Evolutionary conservation across 2,888 invertebrate genomes (phyloP).

Genomic region (Lasioglossum zephyrum): DNA sequence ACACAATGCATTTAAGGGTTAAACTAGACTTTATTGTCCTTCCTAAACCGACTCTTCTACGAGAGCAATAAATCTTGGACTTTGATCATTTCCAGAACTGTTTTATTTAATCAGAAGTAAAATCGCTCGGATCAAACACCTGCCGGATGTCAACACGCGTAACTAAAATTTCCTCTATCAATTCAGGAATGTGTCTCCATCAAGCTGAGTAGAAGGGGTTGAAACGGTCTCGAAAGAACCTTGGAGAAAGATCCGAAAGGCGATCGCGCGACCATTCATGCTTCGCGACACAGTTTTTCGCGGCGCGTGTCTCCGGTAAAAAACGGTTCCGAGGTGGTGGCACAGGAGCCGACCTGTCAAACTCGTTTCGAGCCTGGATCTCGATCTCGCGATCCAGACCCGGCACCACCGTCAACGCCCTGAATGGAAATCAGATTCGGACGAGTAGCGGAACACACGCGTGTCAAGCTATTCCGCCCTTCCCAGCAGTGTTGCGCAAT

Average conservation of each 20-base stretch:
- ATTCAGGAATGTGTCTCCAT: slow-evolving; percentile 4
- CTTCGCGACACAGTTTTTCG: slow-evolving; percentile 56
- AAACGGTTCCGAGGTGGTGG: slow-evolving; percentile 64
- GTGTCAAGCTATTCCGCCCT: slow-evolving; percentile 11
- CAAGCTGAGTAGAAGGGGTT: not conserved
- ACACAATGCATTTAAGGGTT: no score
- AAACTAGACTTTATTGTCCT: no score
- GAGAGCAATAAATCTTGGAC: no score
- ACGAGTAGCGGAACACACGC: slow-evolving; percentile 12
- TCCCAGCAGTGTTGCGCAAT: slow-evolving; percentile 63
- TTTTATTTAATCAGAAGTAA: no score
- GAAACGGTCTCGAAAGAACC: not conserved
- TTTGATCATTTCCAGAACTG: no score
- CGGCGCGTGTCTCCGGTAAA: slow-evolving; percentile 59
- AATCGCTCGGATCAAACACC: slow-evolving; percentile 10
- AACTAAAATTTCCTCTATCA: slow-evolving; percentile 21
- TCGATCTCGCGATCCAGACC: slow-evolving; percentile 9
- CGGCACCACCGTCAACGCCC: slow-evolving; percentile 59
- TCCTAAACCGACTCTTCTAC: no score
- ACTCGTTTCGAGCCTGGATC: slow-evolving; percentile 75
- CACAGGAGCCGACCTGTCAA: slow-evolving; percentile 73
- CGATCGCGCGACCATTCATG: slow-evolving; percentile 58
- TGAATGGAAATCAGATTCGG: slow-evolving; percentile 72
- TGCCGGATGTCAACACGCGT: slow-evolving; percentile 36
- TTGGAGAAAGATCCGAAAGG: slow-evolving; percentile 19